Percentiles rank a stretch among this genome's conserved stretches.
Evolutionary conservation across 2,888 invertebrate species (phyloP).

Genomic region (Abscondita cerata): DNA sequence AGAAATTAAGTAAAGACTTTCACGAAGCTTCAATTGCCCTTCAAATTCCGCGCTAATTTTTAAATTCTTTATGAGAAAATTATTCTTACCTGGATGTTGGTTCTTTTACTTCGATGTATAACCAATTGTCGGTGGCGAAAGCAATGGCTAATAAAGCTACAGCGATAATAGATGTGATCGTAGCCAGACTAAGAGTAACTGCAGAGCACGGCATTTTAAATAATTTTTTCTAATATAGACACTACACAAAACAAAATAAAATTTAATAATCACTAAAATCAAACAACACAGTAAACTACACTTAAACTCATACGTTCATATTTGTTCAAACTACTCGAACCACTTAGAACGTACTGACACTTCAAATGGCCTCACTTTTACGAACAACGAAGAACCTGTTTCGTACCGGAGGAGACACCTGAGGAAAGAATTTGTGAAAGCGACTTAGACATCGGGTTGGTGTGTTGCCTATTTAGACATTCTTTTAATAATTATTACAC

Average conservation of each 20-base stretch:
- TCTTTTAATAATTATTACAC: too few relatives aligned
- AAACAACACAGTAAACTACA: slow-evolving; percentile 20
- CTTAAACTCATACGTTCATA: slow-evolving; percentile 35
- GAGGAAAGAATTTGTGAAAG: slow-evolving; percentile 34
- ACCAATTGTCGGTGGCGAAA: slow-evolving; percentile 97
- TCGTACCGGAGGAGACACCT: slow-evolving; percentile 37
- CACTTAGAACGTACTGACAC: slow-evolving; percentile 34
- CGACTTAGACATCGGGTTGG: slow-evolving; percentile 19
- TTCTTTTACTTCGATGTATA: slow-evolving; percentile 90
- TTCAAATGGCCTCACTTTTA: slow-evolving; percentile 32
- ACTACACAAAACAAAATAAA: slow-evolving; percentile 19
- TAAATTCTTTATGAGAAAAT: too few relatives aligned
- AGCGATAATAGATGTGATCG: slow-evolving; percentile 94
- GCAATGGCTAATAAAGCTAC: slow-evolving; percentile 92
- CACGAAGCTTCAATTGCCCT: too few relatives aligned
- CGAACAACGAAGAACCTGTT: slow-evolving; percentile 42
- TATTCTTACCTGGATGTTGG: slow-evolving; percentile 81
- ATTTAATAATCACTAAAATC: not conserved
- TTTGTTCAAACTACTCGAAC: slow-evolving; percentile 26
- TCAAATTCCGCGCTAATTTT: too few relatives aligned
- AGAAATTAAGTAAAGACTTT: too few relatives aligned
- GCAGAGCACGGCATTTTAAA: slow-evolving; percentile 90
- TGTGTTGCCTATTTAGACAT: slow-evolving; percentile 21
- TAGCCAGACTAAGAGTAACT: slow-evolving; percentile 92
- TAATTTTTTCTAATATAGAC: slow-evolving; percentile 22